phyloP scores from a whole-genome alignment of 2,888 invertebrate genomes.

The Coenonympha arcania region DNA sequence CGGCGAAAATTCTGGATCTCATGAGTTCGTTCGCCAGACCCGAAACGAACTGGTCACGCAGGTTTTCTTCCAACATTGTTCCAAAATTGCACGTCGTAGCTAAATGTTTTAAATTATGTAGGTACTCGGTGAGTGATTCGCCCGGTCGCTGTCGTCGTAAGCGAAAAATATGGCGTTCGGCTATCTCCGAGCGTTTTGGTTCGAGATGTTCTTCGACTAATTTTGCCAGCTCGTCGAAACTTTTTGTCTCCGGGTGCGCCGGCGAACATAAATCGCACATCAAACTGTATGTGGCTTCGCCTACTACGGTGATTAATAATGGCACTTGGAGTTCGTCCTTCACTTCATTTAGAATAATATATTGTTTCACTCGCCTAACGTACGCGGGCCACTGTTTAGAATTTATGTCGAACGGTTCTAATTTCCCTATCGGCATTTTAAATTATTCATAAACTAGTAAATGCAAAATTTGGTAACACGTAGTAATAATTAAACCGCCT shows the following conservation, averaged over 20 bases:
- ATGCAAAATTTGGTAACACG: too few relatives aligned
- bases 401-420: too few relatives aligned
- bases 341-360: slow-evolving; percentile 15
- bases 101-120: slow-evolving; percentile 25
- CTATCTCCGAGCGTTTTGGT: background rate
- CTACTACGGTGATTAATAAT: slow-evolving; percentile 16
- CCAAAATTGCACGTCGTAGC: slow-evolving; percentile 17
- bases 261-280: slow-evolving; percentile 20
- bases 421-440: too few relatives aligned
- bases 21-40: slow-evolving; percentile 28
- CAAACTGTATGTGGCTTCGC: slow-evolving; percentile 17
- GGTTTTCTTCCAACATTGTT: slow-evolving; percentile 19
- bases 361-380: too few relatives aligned
- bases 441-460: too few relatives aligned
- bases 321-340: slow-evolving; percentile 12
- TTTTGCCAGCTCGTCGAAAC: background rate
- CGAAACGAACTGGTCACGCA: slow-evolving; percentile 16
- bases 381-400: too few relatives aligned
- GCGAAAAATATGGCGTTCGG: background rate
- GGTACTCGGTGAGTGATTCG: slow-evolving; percentile 3
- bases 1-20: slow-evolving; percentile 31
- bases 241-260: slow-evolving; percentile 4
- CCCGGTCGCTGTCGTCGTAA: background rate
- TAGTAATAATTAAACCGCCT: too few relatives aligned
- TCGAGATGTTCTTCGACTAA: background rate